Conservation (phyloP, 2,113 vertebrate species). For the Pitta sordida region DNA sequence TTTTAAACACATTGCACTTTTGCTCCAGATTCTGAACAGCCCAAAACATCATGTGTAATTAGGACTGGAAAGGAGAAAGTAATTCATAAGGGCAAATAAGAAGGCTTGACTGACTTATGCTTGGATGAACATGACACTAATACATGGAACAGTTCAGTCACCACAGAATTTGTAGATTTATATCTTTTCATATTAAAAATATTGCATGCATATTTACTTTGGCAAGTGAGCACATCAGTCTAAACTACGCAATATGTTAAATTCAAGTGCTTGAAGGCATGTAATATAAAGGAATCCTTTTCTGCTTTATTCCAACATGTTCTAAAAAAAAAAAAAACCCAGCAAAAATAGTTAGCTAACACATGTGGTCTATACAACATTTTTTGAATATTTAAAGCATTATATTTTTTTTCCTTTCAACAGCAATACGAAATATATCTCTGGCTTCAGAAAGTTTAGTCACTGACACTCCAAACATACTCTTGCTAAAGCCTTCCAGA, state of each 20-base stretch:
- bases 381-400: not conserved
- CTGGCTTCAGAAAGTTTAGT: not conserved
- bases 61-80: not conserved
- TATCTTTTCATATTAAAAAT: not conserved
- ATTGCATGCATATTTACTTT: not conserved
- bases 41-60: not conserved
- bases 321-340: not conserved
- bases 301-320: not conserved
- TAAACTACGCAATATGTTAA: not conserved
- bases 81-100: not conserved
- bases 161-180: not conserved
- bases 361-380: not conserved
- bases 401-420: not conserved
- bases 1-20: not conserved
- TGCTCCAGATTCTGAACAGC: not conserved
- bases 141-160: not conserved
- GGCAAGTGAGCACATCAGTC: not conserved
- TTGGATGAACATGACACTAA: not conserved
- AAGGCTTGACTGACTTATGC: not conserved
- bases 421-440: not conserved
- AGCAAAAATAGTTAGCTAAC: not conserved
- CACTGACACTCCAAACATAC: not conserved
- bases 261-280: not conserved
- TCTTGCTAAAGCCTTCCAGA: not conserved
- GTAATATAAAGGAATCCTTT: not conserved